Evolutionary conservation across 2,888 invertebrate genomes (phyloP).

Genomic region (Panzeria rudis): DNA sequence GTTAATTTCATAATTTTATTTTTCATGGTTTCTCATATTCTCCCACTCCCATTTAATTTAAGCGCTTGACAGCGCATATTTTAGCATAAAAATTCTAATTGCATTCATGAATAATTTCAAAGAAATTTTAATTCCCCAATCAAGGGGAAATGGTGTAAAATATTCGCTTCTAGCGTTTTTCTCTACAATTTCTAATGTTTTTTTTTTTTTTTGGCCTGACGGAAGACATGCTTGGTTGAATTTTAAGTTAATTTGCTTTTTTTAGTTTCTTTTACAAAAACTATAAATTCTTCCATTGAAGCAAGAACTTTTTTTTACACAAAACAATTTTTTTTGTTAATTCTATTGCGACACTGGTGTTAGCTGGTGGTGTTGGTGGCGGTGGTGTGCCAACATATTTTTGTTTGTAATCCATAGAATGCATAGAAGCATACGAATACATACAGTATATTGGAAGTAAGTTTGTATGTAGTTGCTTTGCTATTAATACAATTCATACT

Average conservation of each 20-base stretch:
- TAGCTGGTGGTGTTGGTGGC: slow-evolving; percentile 17
- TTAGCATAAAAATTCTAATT: slow-evolving; percentile 42
- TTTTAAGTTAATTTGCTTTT: slow-evolving; percentile 60
- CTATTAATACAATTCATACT: slow-evolving; percentile 36
- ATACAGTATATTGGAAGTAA: slow-evolving; percentile 1
- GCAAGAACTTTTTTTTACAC: slow-evolving; percentile 46
- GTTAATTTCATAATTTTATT: slow-evolving; percentile 18
- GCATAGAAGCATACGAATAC: not conserved
- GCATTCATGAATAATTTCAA: slow-evolving; percentile 38
- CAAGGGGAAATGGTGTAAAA: slow-evolving; percentile 52
- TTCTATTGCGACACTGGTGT: slow-evolving; percentile 41
- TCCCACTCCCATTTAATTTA: slow-evolving; percentile 22
- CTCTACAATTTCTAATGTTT: slow-evolving; percentile 56
- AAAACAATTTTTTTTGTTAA: slow-evolving; percentile 31
- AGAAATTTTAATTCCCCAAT: slow-evolving; percentile 27
- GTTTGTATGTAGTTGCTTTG: slow-evolving; percentile 14
- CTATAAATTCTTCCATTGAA: slow-evolving; percentile 66
- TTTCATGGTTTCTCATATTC: not conserved
- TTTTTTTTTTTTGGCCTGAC: slow-evolving; percentile 44
- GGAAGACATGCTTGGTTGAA: slow-evolving; percentile 68
- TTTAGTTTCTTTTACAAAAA: slow-evolving; percentile 43
- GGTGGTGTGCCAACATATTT: slow-evolving; percentile 54
- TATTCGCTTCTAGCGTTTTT: slow-evolving; percentile 27
- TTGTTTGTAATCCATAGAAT: slow-evolving; percentile 35
- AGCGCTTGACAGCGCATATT: slow-evolving; percentile 21